Evolutionary conservation across 2,113 vertebrate genomes (phyloP).

Genomic region (Psephotus haematonotus): DNA sequence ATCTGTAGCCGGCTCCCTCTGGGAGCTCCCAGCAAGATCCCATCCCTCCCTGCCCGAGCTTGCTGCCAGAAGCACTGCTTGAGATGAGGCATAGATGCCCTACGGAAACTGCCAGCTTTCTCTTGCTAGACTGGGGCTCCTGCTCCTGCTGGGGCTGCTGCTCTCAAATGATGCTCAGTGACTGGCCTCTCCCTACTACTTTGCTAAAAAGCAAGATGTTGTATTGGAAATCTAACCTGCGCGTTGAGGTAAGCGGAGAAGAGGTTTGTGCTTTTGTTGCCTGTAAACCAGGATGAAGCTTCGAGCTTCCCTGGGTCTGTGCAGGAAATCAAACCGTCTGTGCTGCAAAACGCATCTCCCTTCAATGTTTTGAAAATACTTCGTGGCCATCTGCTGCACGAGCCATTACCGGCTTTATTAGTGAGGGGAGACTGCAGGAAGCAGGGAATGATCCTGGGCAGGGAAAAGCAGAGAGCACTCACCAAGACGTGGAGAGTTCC

Average conservation of each 20-base stretch:
- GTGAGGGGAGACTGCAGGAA: neutral
- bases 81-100: neutral
- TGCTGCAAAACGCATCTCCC: neutral
- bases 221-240: neutral
- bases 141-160: neutral
- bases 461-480: neutral
- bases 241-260: neutral
- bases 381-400: neutral
- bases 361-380: slow-evolving; percentile 53
- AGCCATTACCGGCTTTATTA: neutral
- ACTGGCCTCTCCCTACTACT: neutral
- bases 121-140: neutral
- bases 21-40: neutral
- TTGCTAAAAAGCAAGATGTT: neutral
- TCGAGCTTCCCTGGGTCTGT: neutral
- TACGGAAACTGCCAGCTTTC: neutral
- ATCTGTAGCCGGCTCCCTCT: neutral
- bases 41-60: neutral
- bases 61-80: neutral
- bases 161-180: neutral
- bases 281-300: neutral
- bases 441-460: neutral
- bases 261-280: neutral
- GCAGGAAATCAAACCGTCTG: neutral
- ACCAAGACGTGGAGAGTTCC: neutral